These are phyloP conservation scores for Drosophila pegasa DNA, from an alignment of 2,888 invertebrate species.

Conservation along the genomic window DNA sequence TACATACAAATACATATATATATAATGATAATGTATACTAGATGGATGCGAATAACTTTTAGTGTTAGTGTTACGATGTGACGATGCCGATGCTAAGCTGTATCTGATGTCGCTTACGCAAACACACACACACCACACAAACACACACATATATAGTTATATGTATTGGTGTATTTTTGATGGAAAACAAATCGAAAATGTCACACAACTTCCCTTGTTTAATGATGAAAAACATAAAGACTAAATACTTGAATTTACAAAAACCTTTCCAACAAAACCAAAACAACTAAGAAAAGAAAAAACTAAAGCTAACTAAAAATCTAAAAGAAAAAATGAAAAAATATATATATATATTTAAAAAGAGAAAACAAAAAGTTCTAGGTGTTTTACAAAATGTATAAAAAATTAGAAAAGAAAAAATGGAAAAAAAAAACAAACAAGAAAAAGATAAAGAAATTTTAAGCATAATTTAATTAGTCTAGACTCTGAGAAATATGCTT, in stretches of 20 bases:
- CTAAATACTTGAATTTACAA: constrained; percentile 78
- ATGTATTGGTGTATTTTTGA: constrained; percentile 19
- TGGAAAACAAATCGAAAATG: neutral
- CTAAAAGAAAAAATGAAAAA: constrained; percentile 40
- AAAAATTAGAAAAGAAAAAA: constrained; percentile 22
- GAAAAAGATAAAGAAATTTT: constrained; percentile 38
- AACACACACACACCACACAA: neutral
- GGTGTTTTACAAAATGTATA: constrained; percentile 74
- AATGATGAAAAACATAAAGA: constrained; percentile 76
- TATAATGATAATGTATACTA: constrained; percentile 12
- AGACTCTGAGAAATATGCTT: constrained; percentile 39
- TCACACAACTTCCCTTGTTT: constrained; percentile 64
- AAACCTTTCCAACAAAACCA: constrained; percentile 46
- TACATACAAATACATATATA: constrained; percentile 1
- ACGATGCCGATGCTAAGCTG: neutral
- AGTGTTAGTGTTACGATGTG: constrained; percentile 22
- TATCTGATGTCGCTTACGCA: constrained; percentile 13
- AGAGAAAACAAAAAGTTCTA: constrained; percentile 48
- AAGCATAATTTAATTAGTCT: constrained; percentile 61
- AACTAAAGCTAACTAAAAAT: constrained; percentile 34
- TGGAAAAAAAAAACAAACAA: constrained; percentile 18
- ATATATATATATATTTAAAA: neutral
- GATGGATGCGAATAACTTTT: constrained; percentile 1
- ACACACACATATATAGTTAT: neutral
- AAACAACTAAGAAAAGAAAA: constrained; percentile 19